Evolutionary conservation across 1,140 invertebrate genomes (phyloP), one percentile per base, ranked within the genome.

Genomic region (Papilio polyxenes): DNA sequence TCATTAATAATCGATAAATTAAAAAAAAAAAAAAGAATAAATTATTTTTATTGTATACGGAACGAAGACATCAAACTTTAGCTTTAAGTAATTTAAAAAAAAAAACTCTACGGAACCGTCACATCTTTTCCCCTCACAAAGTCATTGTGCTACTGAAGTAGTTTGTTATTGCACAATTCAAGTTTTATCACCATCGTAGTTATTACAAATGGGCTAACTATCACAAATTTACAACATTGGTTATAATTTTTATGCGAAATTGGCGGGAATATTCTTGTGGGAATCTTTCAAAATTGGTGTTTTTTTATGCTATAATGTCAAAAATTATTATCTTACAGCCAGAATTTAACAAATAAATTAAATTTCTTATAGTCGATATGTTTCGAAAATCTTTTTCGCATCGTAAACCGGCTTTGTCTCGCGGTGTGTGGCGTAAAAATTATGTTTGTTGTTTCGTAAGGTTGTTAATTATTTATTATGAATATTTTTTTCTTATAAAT

Each of bases 101-200:
- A 62, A 62, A 31, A 65, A 65, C 9, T 4, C 62, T 65, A 65
- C 62, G 23, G 23, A 65, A 65, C 62, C 62, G 20, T 23, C 13
- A 31, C 11, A 31, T 31, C 20, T 65, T 31, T 31, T 31, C 62
- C 62, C 23, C 62, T 65, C 1, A 20, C 23, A 20, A 65, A 31
- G 9, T 31, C 10, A 65, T 65, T 37, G 62, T 65, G 23, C 62
- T 23, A 62, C n/a, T 65, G 62, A 23, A 75, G 74, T 75, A 31
- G 75, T 75, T 75, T 48, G 40, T 75, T 76, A 76, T 75, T 75
- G 20, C 75, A 51, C 48, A 31, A 76, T 76, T 76, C 75, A 53
- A 51, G 75, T 76, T 76, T 76, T 76, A 76, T 76, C 9, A 76
- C 44, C 20, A 11, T 8, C 10, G 9, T 76, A 49, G 48, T 76